Base-by-base conservation (phyloP, 2,797 vertebrate genomes). In the Cyclura pinguis region DNA sequence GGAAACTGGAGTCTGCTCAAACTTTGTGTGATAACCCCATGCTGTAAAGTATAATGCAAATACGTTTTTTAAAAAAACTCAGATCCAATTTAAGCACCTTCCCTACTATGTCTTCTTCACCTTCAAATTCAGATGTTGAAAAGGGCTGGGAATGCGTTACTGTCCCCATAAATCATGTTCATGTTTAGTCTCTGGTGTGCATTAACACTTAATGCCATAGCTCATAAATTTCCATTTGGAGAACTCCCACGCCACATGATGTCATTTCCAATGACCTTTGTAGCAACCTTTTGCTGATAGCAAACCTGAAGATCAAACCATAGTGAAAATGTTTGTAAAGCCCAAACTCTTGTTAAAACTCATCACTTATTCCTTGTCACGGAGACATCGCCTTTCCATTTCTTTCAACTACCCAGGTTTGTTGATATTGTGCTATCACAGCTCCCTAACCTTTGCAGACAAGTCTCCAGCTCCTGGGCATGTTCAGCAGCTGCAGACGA, bases 281-380 rank as follows among this genome's bases (percentile, higher is more conserved):
- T 10, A 20, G 55, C 10, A 64, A 88, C 57, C 29, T 35, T 59
- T 90, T 80, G 64, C 67, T 89, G 78, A 81, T 73, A 86, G 84
- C 52, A 62, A 86, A 50, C 27, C 55, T 86, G 84, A 64, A 84
- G 78, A 85, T 74, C 38, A 55, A 88, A 67, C 77, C 18, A 27
- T 20, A 72, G 32, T 0, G 0, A 85, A 91, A 87, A 18, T 29
- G 69, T 27, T 0, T 78, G 55, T 81, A 89, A 77, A 85, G 20
- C 35, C 84, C 3, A n/a, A 86, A 84, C 2, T 10, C 52, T 81
- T 74, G 13, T 4, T 80, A 84, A 88, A 84, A 16, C 73, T 91
- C 27, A 81, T 0, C 29, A 6, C 2, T 32, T 38, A 12, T 13
- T 89, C 47, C 69, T 55, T 76, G 69, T 35, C 52, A 12, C 55